These are phyloP conservation scores for Pteropus alecto DNA, from an alignment of 2,113 vertebrate species.

Conservation along the genomic window DNA sequence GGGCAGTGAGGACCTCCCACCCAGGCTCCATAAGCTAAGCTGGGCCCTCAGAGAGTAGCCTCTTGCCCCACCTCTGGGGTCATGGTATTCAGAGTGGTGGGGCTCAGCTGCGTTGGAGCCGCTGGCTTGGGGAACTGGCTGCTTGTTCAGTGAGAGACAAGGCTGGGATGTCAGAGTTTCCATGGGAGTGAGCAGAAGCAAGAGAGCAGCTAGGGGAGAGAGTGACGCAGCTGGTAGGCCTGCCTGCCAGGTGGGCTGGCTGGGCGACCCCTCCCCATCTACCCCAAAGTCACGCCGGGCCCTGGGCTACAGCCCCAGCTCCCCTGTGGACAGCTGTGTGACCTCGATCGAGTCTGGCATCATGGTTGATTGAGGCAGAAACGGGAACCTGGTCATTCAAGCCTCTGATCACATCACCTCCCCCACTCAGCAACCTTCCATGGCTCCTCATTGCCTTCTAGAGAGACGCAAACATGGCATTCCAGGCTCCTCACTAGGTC, in stretches of 20 bases:
- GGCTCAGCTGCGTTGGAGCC: neutral
- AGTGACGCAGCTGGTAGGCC: conserved; percentile 52
- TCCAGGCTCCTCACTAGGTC: neutral
- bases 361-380: neutral
- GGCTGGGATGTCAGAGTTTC: conserved; percentile 71
- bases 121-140: conserved; percentile 1
- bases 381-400: neutral
- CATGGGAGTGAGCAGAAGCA: conserved; percentile 66
- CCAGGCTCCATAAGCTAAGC: neutral
- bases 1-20: neutral
- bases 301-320: neutral
- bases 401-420: neutral
- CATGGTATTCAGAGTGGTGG: neutral
- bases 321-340: neutral
- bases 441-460: conserved; percentile 7
- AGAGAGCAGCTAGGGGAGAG: conserved; percentile 65
- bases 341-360: neutral
- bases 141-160: neutral
- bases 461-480: neutral
- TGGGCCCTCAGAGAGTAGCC: neutral
- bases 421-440: neutral
- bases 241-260: conserved; percentile 70
- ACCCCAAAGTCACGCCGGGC: neutral
- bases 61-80: neutral
- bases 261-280: conserved; percentile 15